These are phyloP conservation scores for Neolamprologus sp. DNA, from an alignment of 2,113 vertebrate genomes.

Conservation along the genomic window DNA sequence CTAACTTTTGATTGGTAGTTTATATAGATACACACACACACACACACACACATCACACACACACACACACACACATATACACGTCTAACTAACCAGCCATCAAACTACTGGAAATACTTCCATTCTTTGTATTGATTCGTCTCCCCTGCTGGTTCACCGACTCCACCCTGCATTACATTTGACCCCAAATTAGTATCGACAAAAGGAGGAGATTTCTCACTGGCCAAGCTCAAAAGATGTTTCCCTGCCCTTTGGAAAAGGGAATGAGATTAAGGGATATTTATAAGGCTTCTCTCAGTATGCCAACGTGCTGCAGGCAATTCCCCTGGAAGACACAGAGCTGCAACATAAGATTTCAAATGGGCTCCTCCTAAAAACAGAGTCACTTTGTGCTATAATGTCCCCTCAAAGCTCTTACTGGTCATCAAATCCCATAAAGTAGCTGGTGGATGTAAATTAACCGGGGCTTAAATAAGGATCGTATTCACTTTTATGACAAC, in stretches of 20 bases:
- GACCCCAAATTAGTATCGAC: conserved; percentile 24
- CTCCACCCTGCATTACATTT: not conserved
- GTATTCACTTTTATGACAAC: conserved; percentile 8
- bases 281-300: not conserved
- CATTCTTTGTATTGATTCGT: conserved; percentile 25
- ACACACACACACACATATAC: not conserved
- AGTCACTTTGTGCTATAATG: conserved; percentile 22
- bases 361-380: not conserved
- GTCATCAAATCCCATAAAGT: conserved; percentile 14
- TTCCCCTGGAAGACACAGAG: not conserved
- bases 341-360: not conserved
- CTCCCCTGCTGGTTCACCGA: not conserved
- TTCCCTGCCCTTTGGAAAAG: conserved; percentile 10
- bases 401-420: conserved; percentile 7
- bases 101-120: conserved; percentile 26
- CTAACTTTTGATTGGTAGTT: not conserved
- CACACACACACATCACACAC: not conserved
- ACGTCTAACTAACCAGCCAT: not conserved
- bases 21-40: not conserved
- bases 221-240: not conserved
- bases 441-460: not conserved
- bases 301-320: not conserved
- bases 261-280: conserved; percentile 21
- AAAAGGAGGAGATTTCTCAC: conserved; percentile 29
- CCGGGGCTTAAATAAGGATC: not conserved